Evolutionary conservation across 2,888 invertebrate species (phyloP).

Genomic region (Xanthorhoe designata): DNA sequence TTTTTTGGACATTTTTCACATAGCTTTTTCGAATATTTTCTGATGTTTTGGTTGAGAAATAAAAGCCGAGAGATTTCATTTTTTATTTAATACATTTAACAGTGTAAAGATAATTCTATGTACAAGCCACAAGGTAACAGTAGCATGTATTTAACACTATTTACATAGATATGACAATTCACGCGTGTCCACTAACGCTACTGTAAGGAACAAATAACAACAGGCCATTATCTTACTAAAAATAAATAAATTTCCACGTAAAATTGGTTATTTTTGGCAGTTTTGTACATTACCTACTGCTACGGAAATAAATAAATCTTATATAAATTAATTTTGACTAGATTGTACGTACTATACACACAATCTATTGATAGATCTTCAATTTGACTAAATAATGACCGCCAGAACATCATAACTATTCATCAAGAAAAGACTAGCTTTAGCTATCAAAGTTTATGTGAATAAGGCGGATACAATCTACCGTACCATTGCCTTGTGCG

Average conservation of each 20-base stretch:
- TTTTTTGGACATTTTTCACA: neutral
- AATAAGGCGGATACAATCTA: neutral
- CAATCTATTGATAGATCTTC: neutral
- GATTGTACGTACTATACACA: neutral
- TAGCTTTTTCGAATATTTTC: too few relatives aligned
- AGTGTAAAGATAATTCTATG: slow-evolving; percentile 22
- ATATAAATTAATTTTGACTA: neutral
- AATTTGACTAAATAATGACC: neutral
- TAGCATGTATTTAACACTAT: slow-evolving; percentile 48
- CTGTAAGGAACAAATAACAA: neutral
- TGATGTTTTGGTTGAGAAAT: neutral
- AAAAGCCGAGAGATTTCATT: slow-evolving; percentile 19
- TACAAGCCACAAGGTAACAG: slow-evolving; percentile 36
- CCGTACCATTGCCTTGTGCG: neutral
- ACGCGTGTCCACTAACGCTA: slow-evolving; percentile 5
- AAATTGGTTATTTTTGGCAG: slow-evolving; percentile 1
- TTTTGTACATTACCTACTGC: slow-evolving; percentile 1
- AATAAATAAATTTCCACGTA: neutral
- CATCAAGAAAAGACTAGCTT: neutral
- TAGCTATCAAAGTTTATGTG: neutral
- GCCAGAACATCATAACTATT: neutral
- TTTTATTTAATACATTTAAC: slow-evolving; percentile 26
- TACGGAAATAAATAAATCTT: neutral
- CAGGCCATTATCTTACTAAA: neutral
- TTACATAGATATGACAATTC: slow-evolving; percentile 60